A percentile compares a stretch with the other conserved stretches of the same genome.
phyloP scores from a whole-genome alignment of 2,113 vertebrate species.

The Aspiorhynchus laticeps region DNA sequence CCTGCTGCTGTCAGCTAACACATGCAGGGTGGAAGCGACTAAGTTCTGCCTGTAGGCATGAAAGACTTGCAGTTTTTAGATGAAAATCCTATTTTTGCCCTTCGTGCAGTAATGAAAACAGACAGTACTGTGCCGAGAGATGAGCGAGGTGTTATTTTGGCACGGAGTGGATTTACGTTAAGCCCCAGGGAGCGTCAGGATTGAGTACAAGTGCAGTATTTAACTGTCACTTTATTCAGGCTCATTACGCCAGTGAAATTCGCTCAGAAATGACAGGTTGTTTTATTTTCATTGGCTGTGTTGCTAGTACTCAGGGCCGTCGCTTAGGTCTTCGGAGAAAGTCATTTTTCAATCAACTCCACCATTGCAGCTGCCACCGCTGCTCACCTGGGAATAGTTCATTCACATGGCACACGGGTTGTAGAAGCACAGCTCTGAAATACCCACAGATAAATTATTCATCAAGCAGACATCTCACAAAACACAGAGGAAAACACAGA shows the following conservation, averaged over 20 bases:
- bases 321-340: slow-evolving; percentile 48
- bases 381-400: slow-evolving; percentile 70
- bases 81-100: slow-evolving; percentile 11
- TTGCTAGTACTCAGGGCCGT: slow-evolving; percentile 24
- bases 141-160: slow-evolving; percentile 21
- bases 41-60: slow-evolving; percentile 5
- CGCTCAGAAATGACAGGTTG: slow-evolving; percentile 38
- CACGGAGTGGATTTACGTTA: slow-evolving; percentile 38
- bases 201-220: slow-evolving; percentile 35
- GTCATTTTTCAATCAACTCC: slow-evolving; percentile 62
- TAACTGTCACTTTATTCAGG: slow-evolving; percentile 29
- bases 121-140: slow-evolving; percentile 1
- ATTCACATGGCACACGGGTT: slow-evolving; percentile 62
- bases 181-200: neutral
- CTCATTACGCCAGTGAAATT: slow-evolving; percentile 35
- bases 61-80: slow-evolving; percentile 11
- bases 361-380: slow-evolving; percentile 55
- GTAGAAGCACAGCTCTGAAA: slow-evolving; percentile 67
- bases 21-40: slow-evolving; percentile 3
- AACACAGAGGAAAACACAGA: slow-evolving; percentile 49
- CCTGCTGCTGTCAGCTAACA: slow-evolving; percentile 28
- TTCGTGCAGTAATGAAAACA: slow-evolving; percentile 24
- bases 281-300: slow-evolving; percentile 48
- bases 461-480: slow-evolving; percentile 60
- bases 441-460: slow-evolving; percentile 72